Conservation (phyloP, 2,888 invertebrate genomes). For the Copidosoma aretas region DNA sequence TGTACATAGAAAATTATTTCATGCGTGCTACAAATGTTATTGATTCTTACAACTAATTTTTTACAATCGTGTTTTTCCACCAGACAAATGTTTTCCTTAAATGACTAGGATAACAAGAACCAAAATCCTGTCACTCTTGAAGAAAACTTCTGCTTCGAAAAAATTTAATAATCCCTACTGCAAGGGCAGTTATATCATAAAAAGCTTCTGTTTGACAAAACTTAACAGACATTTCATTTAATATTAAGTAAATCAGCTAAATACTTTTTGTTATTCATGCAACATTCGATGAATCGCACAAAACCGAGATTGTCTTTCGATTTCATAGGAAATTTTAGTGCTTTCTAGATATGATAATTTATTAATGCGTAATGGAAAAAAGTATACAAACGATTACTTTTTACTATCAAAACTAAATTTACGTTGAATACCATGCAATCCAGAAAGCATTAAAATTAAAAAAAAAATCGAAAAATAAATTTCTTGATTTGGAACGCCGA, state of each 20-base stretch:
- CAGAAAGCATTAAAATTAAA: too few relatives aligned
- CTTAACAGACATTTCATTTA: neutral
- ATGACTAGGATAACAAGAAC: conserved; percentile 20
- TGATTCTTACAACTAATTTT: conserved; percentile 13
- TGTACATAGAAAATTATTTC: conserved; percentile 17
- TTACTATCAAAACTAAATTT: too few relatives aligned
- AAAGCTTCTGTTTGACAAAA: conserved; percentile 13
- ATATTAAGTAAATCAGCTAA: conserved; percentile 9
- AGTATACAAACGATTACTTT: too few relatives aligned
- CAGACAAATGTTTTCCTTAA: conserved; percentile 27
- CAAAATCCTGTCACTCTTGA: conserved; percentile 5
- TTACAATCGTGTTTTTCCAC: conserved; percentile 29
- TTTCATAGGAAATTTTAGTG: too few relatives aligned
- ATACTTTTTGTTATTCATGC: neutral
- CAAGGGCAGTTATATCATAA: neutral
- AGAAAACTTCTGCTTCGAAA: conserved; percentile 14
- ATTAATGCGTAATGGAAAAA: too few relatives aligned
- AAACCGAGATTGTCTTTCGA: too few relatives aligned
- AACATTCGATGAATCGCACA: too few relatives aligned
- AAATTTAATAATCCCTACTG: conserved; percentile 5
- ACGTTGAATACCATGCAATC: too few relatives aligned
- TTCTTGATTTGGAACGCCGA: neutral
- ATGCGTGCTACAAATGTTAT: conserved; percentile 4
- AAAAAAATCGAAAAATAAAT: neutral
- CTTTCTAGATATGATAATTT: too few relatives aligned